Conservation (phyloP, 2,113 vertebrate genomes). For the Hypocryptadius cinnamomeus region DNA sequence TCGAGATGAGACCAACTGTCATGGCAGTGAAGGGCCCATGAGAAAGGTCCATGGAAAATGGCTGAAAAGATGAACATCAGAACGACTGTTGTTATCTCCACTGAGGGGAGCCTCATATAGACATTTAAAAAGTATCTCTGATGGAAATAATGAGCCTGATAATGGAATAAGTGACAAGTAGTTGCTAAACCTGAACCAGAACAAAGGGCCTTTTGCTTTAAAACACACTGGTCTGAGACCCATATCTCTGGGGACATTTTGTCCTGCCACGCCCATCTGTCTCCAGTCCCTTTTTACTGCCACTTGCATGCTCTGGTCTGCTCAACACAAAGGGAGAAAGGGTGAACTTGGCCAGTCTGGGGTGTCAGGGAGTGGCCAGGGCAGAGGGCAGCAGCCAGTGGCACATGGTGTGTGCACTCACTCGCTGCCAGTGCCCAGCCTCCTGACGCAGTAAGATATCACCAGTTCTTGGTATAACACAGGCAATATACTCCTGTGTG, state of each 20-base stretch:
- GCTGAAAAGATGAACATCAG: not conserved
- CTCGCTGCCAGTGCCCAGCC: rapidly evolving
- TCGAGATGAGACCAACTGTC: not conserved
- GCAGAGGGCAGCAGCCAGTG: not conserved
- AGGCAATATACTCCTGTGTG: not conserved
- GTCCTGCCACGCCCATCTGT: not conserved
- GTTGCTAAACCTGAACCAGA: not conserved
- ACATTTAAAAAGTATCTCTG: not conserved
- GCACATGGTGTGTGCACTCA: rapidly evolving
- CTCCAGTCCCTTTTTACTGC: not conserved
- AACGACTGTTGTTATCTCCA: not conserved
- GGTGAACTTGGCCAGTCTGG: rapidly evolving
- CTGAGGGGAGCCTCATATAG: not conserved
- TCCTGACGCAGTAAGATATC: rapidly evolving
- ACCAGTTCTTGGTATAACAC: not conserved
- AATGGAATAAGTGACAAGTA: not conserved
- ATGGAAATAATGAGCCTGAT: not conserved
- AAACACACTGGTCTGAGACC: not conserved
- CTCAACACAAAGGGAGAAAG: not conserved
- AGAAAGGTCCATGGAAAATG: not conserved
- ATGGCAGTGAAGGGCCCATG: not conserved
- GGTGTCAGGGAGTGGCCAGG: not conserved
- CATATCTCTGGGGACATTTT: not conserved
- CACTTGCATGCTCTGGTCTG: no score
- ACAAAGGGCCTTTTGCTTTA: not conserved